Base-by-base conservation (phyloP, 2,888 invertebrate genomes). In the Melipona beecheii region DNA sequence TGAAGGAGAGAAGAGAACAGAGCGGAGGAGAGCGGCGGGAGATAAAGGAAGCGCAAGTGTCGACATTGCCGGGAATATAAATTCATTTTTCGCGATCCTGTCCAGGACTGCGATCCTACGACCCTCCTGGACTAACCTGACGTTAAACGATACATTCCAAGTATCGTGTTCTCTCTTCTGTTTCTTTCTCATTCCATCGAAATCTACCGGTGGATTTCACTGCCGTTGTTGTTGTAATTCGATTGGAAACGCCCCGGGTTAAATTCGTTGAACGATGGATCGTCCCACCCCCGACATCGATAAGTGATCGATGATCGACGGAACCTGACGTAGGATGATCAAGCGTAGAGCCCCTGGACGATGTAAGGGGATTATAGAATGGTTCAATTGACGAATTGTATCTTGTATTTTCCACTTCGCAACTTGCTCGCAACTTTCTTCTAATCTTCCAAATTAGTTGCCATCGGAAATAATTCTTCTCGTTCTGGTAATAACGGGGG, bases 81-180 rank as follows among this genome's bases (percentile, higher is more conserved):
- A 89, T 89, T 85, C 87, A 89, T 89, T 89, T 89, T 89, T 89
- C 79, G 36, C 72, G 62, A 70, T 74, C 71, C 69, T 52, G 52
- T 68, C 71, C 31, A 24, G 24, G 31, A 65, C 50, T 27, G 27
- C 1, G 27, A 27, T 27, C 27, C 27, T 27, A 27, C 27, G 27
- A 27, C 1, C 27, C 27, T 69, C 21, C 17, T 36, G 36, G 43
- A 36, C 49, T 60, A n/a, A 60, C 58, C 75, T 60, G 86, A 66
- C 84, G 85, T 84, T 87, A 84, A 89, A 87, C 84, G 87, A 87
- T 72, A 84, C 85, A 77, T 89, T 87, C 82, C 86, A 81, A 15
- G 56, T 36, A 36, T 56, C 73, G 68, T 75, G 60, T 70, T 70
- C 66, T 66, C 58, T 70, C 66, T 71, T 75, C 70, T 54, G 52